Conservation (phyloP, 2,888 invertebrate genomes). For the Epirrita christyi region DNA sequence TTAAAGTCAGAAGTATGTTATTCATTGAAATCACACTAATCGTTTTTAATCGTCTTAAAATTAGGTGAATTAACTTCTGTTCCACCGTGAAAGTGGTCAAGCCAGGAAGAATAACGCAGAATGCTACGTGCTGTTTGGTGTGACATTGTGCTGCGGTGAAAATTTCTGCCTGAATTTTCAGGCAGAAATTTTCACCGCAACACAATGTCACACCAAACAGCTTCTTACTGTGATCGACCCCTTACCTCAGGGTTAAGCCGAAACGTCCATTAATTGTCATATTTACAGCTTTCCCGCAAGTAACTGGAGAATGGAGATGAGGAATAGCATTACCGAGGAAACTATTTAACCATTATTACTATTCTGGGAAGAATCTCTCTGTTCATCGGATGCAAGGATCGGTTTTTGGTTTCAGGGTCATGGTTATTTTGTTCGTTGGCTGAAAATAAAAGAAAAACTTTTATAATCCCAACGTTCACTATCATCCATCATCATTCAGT, state of each 20-base stretch:
- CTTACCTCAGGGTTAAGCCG: conserved; percentile 34
- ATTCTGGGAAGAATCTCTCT: conserved; percentile 34
- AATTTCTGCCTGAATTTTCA: too few relatives aligned
- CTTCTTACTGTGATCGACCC: conserved; percentile 18
- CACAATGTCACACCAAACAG: too few relatives aligned
- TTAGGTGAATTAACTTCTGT: too few relatives aligned
- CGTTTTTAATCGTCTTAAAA: too few relatives aligned
- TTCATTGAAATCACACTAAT: too few relatives aligned
- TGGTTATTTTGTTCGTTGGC: conserved; percentile 1
- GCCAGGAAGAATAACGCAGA: too few relatives aligned
- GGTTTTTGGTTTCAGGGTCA: conserved; percentile 14
- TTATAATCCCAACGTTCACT: too few relatives aligned
- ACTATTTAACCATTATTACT: conserved; percentile 43
- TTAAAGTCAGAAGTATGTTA: too few relatives aligned
- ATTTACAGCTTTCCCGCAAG: conserved; percentile 61
- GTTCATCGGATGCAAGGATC: conserved; percentile 11
- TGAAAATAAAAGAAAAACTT: background rate
- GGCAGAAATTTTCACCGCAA: too few relatives aligned
- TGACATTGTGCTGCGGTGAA: too few relatives aligned
- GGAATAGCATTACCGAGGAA: conserved; percentile 56
- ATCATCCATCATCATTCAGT: background rate
- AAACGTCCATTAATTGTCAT: conserved; percentile 61
- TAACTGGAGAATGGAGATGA: conserved; percentile 64
- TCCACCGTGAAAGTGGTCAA: too few relatives aligned
- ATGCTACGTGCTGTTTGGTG: too few relatives aligned